Base-by-base conservation (phyloP, 2,797 vertebrate genomes). In the Hyperoplus lanceolatus region DNA sequence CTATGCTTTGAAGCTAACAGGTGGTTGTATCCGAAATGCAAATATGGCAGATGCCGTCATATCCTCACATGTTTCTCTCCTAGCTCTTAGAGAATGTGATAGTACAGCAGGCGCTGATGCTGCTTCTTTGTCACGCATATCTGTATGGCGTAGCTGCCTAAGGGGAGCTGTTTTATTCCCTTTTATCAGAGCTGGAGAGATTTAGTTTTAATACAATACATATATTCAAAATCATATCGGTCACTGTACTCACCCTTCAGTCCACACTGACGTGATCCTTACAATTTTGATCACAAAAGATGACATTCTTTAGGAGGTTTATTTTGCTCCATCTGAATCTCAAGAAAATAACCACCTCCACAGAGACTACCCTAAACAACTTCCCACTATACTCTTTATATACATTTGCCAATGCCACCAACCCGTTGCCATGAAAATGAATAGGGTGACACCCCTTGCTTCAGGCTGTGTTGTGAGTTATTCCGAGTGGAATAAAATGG, bases 1-100 rank as follows among this genome's bases (percentile, higher is more conserved):
- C 59, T 3, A 5, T 7, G 76, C 85, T 93, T 90, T 92, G 88
- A 92, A 88, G 87, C 75, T 36, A 87, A 89, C 89, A 90, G 75
- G 91, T 92, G 83, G 85, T 75, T 76, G 61, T 29, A 78, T 75
- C 71, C 70, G 1, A 85, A 92, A 89, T 87, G 85, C 84, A 89
- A 85, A 89, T 80, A 80, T 65, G 6, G 39, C 38, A 38, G 56
- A 57, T 85, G 79, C 59, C 9, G 12, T 64, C 65, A 29, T 69
- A 38, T 65, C 60, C 72, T 68, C 46, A 42, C n/a, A 11, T 14
- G 9, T 50, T 46, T 77, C 50, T 51, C 54, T 51, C 54, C 5
- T 73, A 4, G 42, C 68, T 73, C 46, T 63, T 29, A 60, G 29
- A 65, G 72, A 71, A 75, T 49, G 64, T 45, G 54, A 73, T 29